These are phyloP conservation scores for Sisyra terminalis DNA, from an alignment of 2,888 invertebrate species.

Conservation along the genomic window DNA sequence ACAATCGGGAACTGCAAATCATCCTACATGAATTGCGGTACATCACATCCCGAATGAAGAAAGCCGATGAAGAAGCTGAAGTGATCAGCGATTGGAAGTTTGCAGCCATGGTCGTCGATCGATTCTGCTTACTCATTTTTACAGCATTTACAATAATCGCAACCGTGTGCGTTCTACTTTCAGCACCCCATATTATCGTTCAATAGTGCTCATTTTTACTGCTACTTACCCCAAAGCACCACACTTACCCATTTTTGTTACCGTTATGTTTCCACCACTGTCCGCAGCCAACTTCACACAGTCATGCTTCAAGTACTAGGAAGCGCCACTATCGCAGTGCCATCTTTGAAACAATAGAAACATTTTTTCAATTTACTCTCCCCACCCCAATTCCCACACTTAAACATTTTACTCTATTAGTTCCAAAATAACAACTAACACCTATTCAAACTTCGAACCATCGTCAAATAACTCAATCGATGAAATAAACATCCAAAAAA, in stretches of 20 bases:
- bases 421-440: too few species aligned
- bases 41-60: conserved; percentile 86
- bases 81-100: conserved; percentile 96
- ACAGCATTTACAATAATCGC: conserved; percentile 86
- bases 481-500: too few species aligned
- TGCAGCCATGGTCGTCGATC: conserved; percentile 96
- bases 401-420: too few species aligned
- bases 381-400: too few species aligned
- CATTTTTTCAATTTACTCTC: too few species aligned
- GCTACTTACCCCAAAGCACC: neutral
- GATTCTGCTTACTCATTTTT: conserved; percentile 91
- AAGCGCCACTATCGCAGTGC: neutral
- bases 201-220: conserved; percentile 38
- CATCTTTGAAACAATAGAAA: neutral
- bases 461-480: too few species aligned
- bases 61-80: conserved; percentile 86
- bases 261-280: conserved; percentile 20
- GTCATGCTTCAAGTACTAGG: conserved; percentile 10
- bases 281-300: conserved; percentile 12
- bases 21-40: conserved; percentile 88
- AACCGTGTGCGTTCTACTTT: conserved; percentile 77
- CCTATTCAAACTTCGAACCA: too few species aligned
- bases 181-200: conserved; percentile 90
- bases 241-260: conserved; percentile 11
- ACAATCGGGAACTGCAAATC: conserved; percentile 73